These are phyloP conservation scores for Calvadosia cruxmelitensis DNA, from an alignment of 30 jellyfish, hydroid and myxozoan genomes.

Conservation along the genomic window DNA sequence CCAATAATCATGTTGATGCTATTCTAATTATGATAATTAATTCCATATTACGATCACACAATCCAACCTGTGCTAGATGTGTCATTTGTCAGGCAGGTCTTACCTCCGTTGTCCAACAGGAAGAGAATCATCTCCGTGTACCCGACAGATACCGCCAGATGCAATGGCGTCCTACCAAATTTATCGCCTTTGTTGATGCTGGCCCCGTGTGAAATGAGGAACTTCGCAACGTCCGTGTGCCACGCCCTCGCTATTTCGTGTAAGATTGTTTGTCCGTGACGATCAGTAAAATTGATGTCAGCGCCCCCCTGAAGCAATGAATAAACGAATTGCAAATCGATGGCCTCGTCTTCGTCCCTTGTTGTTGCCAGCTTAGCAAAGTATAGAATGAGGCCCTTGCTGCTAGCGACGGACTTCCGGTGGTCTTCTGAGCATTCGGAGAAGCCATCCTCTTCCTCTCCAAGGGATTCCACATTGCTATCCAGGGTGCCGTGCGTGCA, in stretches of 20 bases:
- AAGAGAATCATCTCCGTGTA: constrained; percentile 52
- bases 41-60: no score
- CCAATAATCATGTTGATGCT: no score
- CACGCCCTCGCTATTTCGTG: constrained; percentile 70
- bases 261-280: constrained; percentile 62
- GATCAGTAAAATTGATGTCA: constrained; percentile 54
- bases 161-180: constrained; percentile 61
- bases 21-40: no score
- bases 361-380: constrained; percentile 69
- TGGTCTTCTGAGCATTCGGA: constrained; percentile 11
- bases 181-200: constrained; percentile 67
- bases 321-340: constrained; percentile 57
- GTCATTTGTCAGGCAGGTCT: no score
- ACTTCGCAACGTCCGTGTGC: constrained; percentile 74
- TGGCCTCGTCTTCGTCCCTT: constrained; percentile 68
- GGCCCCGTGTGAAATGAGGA: constrained; percentile 50
- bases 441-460: constrained; percentile 28
- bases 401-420: constrained; percentile 47
- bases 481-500: constrained; percentile 76
- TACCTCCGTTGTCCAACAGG: constrained; percentile 54
- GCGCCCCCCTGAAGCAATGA: constrained; percentile 74
- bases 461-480: constrained; percentile 68
- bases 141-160: constrained; percentile 66
- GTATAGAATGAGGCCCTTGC: constrained; percentile 53
- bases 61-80: no score